Evolutionary conservation across 2,888 invertebrate species (phyloP).

Genomic region (Anarsia innoxiella): DNA sequence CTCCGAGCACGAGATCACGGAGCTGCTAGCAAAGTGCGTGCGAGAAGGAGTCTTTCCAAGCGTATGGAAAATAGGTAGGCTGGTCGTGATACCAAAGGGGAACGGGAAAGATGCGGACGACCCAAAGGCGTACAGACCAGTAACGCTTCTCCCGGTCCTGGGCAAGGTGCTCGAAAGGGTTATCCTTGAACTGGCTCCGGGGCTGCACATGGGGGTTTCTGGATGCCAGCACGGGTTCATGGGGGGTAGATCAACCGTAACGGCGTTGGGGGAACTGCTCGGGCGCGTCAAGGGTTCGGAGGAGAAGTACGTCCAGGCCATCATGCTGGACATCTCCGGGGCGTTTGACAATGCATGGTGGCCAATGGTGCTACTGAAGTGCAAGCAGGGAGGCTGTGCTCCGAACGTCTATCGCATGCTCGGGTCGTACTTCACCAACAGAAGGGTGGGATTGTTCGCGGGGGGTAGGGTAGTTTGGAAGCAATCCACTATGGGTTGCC

Average conservation of each 20-base stretch:
- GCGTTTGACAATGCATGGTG: slow-evolving; percentile 30
- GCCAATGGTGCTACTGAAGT: slow-evolving; percentile 17
- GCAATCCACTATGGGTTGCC: slow-evolving; percentile 16
- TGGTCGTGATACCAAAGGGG: slow-evolving; percentile 14
- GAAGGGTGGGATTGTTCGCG: background rate
- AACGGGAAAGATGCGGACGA: background rate
- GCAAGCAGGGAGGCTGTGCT: background rate
- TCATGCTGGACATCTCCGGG: slow-evolving; percentile 29
- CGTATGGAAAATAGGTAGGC: slow-evolving; percentile 13
- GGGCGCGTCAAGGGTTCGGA: background rate
- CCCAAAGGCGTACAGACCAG: slow-evolving; percentile 1
- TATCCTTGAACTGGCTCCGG: slow-evolving; percentile 3
- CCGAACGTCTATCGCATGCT: slow-evolving; percentile 3
- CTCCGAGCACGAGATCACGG: background rate
- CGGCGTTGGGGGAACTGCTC: slow-evolving; percentile 14
- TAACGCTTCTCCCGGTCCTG: slow-evolving; percentile 17
- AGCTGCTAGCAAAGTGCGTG: slow-evolving; percentile 8
- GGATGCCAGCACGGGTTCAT: slow-evolving; percentile 23
- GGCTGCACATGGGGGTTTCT: slow-evolving; percentile 7
- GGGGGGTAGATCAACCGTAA: slow-evolving; percentile 16
- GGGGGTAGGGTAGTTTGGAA: slow-evolving; percentile 9
- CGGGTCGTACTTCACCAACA: background rate
- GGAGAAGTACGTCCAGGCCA: slow-evolving; percentile 17
- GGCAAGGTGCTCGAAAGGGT: slow-evolving; percentile 15
- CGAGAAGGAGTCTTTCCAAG: slow-evolving; percentile 9